phyloP scores from a whole-genome alignment of 2,113 vertebrate species.

The Garra rufa region DNA sequence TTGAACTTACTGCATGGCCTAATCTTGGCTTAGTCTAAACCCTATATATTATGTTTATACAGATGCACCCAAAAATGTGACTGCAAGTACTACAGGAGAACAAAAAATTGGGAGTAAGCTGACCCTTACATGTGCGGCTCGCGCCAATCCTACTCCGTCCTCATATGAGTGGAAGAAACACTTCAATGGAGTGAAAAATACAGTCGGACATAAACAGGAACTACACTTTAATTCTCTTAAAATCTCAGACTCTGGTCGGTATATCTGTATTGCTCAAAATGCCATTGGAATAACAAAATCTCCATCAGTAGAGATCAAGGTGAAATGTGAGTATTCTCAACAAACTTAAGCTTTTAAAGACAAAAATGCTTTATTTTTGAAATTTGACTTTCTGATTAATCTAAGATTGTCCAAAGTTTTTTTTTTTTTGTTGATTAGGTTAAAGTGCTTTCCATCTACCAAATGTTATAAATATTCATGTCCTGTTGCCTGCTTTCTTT shows the following conservation, averaged over 20 bases:
- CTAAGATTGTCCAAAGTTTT: not conserved
- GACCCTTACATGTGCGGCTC: conserved; percentile 56
- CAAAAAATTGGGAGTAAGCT: conserved; percentile 55
- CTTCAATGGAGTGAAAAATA: not conserved
- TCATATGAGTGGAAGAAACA: conserved; percentile 61
- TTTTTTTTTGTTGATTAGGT: no score
- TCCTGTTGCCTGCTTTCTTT: not conserved
- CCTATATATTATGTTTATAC: not conserved
- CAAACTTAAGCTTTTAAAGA: not conserved
- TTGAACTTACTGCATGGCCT: no score
- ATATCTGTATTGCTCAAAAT: conserved; percentile 63
- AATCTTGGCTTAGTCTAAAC: not conserved
- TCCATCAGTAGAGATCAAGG: conserved; percentile 35
- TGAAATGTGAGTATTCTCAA: conserved; percentile 64
- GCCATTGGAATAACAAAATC: conserved; percentile 53
- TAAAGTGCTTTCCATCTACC: not conserved
- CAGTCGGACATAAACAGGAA: not conserved
- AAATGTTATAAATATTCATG: not conserved
- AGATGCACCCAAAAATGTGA: conserved; percentile 67
- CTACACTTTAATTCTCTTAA: conserved; percentile 25
- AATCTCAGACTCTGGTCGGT: conserved; percentile 58
- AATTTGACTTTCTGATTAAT: not conserved
- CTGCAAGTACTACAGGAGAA: accelerated
- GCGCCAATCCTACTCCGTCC: conserved; percentile 42
- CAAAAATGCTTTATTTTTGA: not conserved